Evolutionary conservation across 2,888 invertebrate genomes (phyloP).

Genomic region (Conomelus anceps): DNA sequence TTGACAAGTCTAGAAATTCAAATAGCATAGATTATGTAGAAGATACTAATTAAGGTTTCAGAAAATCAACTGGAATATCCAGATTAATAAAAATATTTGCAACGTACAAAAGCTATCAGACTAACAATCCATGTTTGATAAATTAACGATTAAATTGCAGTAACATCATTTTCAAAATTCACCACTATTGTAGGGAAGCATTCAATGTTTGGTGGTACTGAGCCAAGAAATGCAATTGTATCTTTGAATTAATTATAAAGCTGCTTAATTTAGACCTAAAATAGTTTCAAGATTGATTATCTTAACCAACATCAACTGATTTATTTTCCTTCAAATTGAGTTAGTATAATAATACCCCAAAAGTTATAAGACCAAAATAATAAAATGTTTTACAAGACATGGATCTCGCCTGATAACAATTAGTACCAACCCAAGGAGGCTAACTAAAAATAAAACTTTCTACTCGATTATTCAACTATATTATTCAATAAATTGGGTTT

Average conservation of each 20-base stretch:
- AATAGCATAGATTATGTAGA: neutral
- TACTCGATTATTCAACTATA: neutral
- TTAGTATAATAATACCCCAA: no score
- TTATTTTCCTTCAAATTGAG: no score
- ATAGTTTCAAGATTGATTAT: no score
- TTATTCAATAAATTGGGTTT: neutral
- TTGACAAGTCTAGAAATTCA: neutral
- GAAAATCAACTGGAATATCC: neutral
- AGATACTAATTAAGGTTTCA: neutral
- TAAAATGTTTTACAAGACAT: neutral
- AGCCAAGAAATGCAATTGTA: no score
- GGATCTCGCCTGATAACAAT: neutral
- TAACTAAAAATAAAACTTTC: neutral
- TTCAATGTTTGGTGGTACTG: no score
- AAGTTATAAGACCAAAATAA: neutral
- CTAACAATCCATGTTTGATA: neutral
- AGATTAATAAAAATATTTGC: neutral
- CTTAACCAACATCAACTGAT: no score
- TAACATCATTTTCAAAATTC: no score
- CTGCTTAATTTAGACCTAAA: no score
- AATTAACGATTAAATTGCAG: no score
- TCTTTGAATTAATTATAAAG: no score
- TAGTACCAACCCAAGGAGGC: neutral
- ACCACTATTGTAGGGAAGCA: no score
- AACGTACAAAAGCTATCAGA: neutral